Conservation (phyloP, 2,888 invertebrate species). For the Timema cristinae region DNA sequence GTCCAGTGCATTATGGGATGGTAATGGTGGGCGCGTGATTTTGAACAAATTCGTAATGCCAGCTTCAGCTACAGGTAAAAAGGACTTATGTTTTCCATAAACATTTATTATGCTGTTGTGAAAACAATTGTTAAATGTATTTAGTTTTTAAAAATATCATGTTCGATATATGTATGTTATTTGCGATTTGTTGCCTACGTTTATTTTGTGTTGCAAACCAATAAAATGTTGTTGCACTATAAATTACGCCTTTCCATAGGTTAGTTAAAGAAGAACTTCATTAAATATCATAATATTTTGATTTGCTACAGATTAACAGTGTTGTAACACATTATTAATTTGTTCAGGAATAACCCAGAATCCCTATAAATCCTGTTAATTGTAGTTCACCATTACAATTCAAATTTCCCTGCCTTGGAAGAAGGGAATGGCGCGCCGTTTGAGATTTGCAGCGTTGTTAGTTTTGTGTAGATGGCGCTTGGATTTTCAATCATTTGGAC, state of each 20-base stretch:
- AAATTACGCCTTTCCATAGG: constrained; percentile 28
- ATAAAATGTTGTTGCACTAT: constrained; percentile 20
- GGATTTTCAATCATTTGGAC: constrained; percentile 21
- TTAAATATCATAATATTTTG: too few relatives aligned
- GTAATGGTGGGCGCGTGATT: constrained; percentile 52
- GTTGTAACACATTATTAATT: too few relatives aligned
- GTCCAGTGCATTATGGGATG: constrained; percentile 44
- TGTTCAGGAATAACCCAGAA: too few relatives aligned
- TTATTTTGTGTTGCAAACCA: constrained; percentile 29
- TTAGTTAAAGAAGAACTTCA: constrained; percentile 14
- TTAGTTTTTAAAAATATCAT: background rate
- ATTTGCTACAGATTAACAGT: too few relatives aligned
- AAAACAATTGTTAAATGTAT: background rate
- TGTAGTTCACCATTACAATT: constrained; percentile 26
- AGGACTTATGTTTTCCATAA: constrained; percentile 16
- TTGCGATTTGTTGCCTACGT: background rate
- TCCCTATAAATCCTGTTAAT: background rate
- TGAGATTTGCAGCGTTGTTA: constrained; percentile 32
- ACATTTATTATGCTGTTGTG: background rate
- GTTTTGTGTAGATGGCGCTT: constrained; percentile 30
- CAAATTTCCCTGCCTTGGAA: constrained; percentile 37
- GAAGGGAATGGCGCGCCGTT: constrained; percentile 38
- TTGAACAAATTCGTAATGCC: constrained; percentile 47
- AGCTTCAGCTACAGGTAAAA: constrained; percentile 33
- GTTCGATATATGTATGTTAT: background rate